Percentiles rank a stretch among this genome's conserved stretches.
phyloP scores from a whole-genome alignment of 2,113 vertebrate species.

The Callorhinus ursinus region DNA sequence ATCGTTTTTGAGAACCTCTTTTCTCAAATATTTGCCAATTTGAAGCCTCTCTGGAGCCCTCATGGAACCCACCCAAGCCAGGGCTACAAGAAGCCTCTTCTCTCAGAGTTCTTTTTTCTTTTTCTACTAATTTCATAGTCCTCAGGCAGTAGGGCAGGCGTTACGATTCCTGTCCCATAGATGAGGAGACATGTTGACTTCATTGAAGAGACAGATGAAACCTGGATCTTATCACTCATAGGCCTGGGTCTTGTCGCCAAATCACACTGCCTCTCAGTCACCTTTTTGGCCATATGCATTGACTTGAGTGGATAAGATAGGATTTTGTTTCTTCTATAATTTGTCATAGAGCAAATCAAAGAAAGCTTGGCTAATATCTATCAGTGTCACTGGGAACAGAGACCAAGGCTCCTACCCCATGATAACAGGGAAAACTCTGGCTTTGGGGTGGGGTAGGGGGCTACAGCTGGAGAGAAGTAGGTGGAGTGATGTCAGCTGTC shows the following conservation, averaged over 20 bases:
- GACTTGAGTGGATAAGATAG: not conserved
- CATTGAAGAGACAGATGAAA: not conserved
- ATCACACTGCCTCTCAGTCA: not conserved
- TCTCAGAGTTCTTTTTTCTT: not conserved
- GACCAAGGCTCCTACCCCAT: not conserved
- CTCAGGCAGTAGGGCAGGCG: not conserved
- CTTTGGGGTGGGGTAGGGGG: not conserved
- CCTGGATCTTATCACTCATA: not conserved
- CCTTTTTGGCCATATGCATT: not conserved
- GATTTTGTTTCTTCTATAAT: constrained; percentile 30
- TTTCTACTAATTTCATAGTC: not conserved
- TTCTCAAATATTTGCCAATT: constrained; percentile 9
- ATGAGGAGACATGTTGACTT: not conserved
- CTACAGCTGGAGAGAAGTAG: not conserved
- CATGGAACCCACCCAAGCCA: not conserved
- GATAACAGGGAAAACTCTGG: not conserved
- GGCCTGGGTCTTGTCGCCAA: not conserved
- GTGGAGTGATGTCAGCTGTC: not conserved
- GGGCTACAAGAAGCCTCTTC: not conserved
- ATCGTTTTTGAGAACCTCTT: not conserved
- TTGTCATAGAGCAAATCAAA: constrained; percentile 11
- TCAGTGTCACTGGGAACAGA: not conserved
- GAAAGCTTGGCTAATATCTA: not conserved
- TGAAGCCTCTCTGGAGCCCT: not conserved
- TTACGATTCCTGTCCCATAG: not conserved